These are phyloP conservation scores for Nephila pilipes DNA, from an alignment of 1,140 invertebrate genomes.

Conservation along the genomic window DNA sequence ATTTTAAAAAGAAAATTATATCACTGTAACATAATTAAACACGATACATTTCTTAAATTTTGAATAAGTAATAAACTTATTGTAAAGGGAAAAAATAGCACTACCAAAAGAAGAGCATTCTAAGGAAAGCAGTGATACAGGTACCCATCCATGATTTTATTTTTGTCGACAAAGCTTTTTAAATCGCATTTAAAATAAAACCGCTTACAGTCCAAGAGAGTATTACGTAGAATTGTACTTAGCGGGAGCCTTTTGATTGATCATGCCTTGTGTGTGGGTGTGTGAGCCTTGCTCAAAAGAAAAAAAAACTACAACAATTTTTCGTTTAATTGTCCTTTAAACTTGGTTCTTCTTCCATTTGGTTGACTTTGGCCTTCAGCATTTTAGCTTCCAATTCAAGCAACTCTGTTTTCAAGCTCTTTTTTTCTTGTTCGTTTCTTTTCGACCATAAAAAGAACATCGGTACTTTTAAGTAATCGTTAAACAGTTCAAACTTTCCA, in stretches of 20 bases:
- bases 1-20: no score
- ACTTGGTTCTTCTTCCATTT: conserved; percentile 48
- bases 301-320: background rate
- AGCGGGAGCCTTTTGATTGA: background rate
- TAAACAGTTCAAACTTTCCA: conserved; percentile 62
- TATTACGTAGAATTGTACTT: background rate
- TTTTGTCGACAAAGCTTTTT: background rate
- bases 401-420: conserved; percentile 13
- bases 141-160: background rate
- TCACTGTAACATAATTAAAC: no score
- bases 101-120: no score
- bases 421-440: conserved; percentile 46
- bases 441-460: conserved; percentile 61
- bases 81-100: no score
- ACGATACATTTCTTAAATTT: no score
- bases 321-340: conserved; percentile 47
- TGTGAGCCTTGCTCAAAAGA: background rate
- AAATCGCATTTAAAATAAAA: background rate
- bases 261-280: background rate
- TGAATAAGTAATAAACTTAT: no score
- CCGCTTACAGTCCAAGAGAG: background rate
- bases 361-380: conserved; percentile 54
- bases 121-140: no score
- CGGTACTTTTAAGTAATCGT: conserved; percentile 61
- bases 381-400: conserved; percentile 37